Evolutionary conservation across 2,888 invertebrate species (phyloP), one percentile per base, ranked within the genome.

Genomic region (Sarcophaga carnaria): DNA sequence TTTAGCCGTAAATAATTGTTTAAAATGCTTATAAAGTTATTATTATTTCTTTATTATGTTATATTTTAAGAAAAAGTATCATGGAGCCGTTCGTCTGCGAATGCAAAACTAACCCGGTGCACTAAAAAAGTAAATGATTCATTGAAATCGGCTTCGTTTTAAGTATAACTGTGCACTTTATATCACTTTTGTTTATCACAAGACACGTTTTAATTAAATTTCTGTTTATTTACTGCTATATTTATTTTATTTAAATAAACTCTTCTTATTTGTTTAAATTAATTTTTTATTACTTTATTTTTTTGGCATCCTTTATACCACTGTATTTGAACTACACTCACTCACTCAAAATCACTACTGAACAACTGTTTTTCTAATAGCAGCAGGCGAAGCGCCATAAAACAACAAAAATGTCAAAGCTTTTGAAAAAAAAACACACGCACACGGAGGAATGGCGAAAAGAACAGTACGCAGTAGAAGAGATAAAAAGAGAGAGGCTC

Each of bases 311-410:
- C 63, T 22, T 22, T 22, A 22, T 22, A 66, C 37, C 14, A 77
- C 59, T 66, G 49, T 77, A 20, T 60, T 54, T 17, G 4, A 54
- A 54, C 54, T 4, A 54, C 12, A 54, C 37, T 37, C 37, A 37
- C 37, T 37, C 81, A 49, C 47, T 79, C 63, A 70, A 78, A 37
- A 64, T 81, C 37, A 47, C 74, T 27, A 63, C 81, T 47, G 63
- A 81, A 74, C 72, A 85, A 85, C 85, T 85, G 81, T 78, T 72
- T 62, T 70, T 66, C 45, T 74, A 72, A 63, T 64, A 45, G n/a
- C 45, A 49, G 37, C 63, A 70, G 54, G 49, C 49, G 49, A 49
- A 49, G 49, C 49, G 11, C 49, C 49, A 49, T 49, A 49, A 12
- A 11, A 49, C 49, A 49, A 49, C 49, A 49, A 49, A 10, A 49